These are phyloP conservation scores for Lumbricus terrestris DNA, from an alignment of 2,888 invertebrate species.

Conservation along the genomic window DNA sequence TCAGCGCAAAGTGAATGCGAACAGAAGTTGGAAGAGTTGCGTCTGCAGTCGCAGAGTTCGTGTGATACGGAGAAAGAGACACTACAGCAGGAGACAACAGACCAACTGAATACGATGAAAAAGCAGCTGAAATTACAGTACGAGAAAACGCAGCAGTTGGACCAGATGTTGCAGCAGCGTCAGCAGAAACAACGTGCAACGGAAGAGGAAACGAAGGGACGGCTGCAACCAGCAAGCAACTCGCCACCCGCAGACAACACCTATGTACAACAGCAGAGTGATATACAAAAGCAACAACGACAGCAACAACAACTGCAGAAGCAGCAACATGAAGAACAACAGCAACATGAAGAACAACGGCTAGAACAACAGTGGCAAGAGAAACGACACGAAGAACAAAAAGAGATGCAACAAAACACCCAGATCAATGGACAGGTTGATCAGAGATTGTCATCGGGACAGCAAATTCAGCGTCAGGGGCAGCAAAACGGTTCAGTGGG, in stretches of 20 bases:
- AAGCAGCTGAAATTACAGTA: slow-evolving; percentile 10
- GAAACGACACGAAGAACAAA: not conserved
- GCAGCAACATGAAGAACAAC: not conserved
- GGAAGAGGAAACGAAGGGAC: not conserved
- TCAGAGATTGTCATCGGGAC: not conserved
- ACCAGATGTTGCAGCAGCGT: slow-evolving; percentile 14
- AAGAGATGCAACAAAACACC: not conserved
- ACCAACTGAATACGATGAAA: not conserved
- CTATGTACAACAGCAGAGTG: not conserved
- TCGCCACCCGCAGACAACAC: not conserved
- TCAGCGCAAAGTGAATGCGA: not conserved
- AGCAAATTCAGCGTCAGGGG: not conserved
- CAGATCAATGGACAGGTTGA: not conserved
- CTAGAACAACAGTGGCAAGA: too few species aligned
- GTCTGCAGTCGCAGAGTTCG: not conserved
- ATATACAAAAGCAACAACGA: not conserved
- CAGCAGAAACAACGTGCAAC: not conserved
- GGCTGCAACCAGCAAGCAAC: not conserved
- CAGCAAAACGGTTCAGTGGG: not conserved
- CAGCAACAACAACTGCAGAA: not conserved
- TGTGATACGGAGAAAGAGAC: not conserved
- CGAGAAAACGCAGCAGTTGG: not conserved
- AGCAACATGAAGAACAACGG: not conserved
- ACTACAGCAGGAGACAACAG: not conserved
- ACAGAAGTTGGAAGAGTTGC: not conserved